Conservation (phyloP, 2,797 vertebrate genomes). For the Galago senegalensis region DNA sequence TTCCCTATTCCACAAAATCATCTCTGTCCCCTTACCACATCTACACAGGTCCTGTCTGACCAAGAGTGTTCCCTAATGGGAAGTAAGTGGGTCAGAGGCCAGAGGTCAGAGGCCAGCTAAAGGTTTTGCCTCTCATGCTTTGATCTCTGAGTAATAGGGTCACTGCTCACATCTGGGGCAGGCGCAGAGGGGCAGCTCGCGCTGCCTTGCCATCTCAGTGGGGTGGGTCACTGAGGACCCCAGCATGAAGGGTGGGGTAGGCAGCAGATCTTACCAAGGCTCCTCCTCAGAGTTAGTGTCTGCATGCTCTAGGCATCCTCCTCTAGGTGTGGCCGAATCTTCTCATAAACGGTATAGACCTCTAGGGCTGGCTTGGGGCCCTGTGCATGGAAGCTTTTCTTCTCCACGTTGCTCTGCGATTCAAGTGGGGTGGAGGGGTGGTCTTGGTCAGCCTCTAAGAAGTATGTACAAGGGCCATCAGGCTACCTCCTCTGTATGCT, state of each 20-base stretch:
- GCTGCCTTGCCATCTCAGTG: background rate
- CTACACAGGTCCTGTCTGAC: background rate
- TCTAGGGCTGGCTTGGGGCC: background rate
- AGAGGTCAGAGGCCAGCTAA: background rate
- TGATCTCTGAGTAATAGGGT: background rate
- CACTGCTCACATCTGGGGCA: background rate
- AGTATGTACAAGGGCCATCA: background rate
- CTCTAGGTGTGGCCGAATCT: background rate
- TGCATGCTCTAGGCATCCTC: accelerated
- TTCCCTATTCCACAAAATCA: background rate
- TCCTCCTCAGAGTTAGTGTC: background rate
- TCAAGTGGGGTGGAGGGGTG: background rate
- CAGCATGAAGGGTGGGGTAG: too few relatives aligned
- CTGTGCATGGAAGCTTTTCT: background rate
- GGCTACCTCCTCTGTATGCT: too few relatives aligned
- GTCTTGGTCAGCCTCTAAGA: background rate
- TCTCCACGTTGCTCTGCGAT: background rate
- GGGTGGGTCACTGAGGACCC: too few relatives aligned
- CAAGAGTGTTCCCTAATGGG: background rate
- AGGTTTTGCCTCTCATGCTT: background rate
- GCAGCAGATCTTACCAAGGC: background rate
- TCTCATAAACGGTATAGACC: background rate
- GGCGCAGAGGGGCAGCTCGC: background rate
- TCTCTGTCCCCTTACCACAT: background rate
- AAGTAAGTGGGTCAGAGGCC: background rate